phyloP scores from a whole-genome alignment of 2,113 vertebrate genomes.

The Brachypodius melanocephalos region DNA sequence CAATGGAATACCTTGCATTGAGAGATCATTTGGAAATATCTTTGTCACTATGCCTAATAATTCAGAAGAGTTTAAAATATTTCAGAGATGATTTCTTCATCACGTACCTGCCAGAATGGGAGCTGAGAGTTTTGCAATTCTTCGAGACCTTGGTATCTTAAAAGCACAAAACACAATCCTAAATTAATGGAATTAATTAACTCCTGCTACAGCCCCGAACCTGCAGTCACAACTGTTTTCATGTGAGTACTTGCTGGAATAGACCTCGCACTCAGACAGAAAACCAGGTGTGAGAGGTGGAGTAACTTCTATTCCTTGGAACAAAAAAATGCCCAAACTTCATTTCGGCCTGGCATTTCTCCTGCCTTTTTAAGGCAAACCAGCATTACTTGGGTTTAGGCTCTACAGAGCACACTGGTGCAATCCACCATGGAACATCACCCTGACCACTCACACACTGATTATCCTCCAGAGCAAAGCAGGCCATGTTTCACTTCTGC shows the following conservation, averaged over 20 bases:
- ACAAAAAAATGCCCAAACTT: neutral
- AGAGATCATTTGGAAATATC: neutral
- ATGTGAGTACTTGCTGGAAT: neutral
- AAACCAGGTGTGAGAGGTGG: neutral
- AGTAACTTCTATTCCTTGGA: neutral
- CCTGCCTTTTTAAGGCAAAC: neutral
- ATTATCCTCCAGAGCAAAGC: neutral
- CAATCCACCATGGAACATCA: neutral
- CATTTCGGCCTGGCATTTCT: neutral
- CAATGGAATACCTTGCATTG: neutral
- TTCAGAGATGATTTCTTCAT: neutral
- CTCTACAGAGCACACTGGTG: rapidly evolving
- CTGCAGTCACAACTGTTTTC: neutral
- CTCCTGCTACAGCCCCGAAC: neutral
- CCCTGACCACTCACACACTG: neutral
- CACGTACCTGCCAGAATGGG: neutral
- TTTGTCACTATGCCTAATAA: neutral
- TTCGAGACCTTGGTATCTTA: neutral
- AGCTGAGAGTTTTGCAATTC: neutral
- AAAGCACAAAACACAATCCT: neutral
- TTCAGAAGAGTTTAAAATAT: neutral
- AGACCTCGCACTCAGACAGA: neutral
- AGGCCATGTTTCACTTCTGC: neutral
- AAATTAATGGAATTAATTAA: neutral
- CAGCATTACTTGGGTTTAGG: neutral